Conservation (phyloP, 37 sponge, comb jelly and placozoan genomes). For the Beroe ovata region DNA sequence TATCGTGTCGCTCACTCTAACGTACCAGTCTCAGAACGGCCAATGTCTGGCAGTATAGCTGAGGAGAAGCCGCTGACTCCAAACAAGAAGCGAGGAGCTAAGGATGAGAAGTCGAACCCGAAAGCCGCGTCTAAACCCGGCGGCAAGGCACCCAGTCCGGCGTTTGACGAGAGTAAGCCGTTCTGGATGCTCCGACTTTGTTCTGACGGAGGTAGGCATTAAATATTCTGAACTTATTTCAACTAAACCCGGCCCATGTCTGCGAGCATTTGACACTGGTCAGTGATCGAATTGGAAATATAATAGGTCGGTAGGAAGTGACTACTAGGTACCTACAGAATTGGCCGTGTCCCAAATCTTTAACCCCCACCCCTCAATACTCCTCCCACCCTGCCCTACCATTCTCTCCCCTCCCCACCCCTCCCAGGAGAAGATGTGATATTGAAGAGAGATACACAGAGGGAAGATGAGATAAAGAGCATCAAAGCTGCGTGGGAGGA, state of each 20-base stretch:
- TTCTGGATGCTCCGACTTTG: slow-evolving; percentile 36
- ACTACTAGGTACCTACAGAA: no score
- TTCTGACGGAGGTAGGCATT: slow-evolving; percentile 17
- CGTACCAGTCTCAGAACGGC: slow-evolving; percentile 45
- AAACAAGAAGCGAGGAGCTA: slow-evolving; percentile 55
- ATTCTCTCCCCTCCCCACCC: not conserved
- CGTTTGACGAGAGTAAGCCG: slow-evolving; percentile 41
- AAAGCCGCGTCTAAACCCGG: slow-evolving; percentile 20
- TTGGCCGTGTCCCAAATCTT: no score
- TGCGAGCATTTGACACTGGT: no score
- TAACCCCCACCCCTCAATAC: no score
- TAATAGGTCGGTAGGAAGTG: no score
- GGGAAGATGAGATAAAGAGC: slow-evolving; percentile 81
- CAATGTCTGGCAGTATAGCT: slow-evolving; percentile 46
- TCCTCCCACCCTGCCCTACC: not conserved
- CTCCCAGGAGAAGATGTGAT: slow-evolving; percentile 69
- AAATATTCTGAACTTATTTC: no score
- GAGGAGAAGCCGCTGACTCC: slow-evolving; percentile 67
- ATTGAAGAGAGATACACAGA: slow-evolving; percentile 79
- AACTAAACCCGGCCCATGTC: no score
- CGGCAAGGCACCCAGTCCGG: slow-evolving; percentile 10
- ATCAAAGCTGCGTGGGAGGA: slow-evolving; percentile 91
- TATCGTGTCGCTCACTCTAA: no score
- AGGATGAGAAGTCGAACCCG: slow-evolving; percentile 48
- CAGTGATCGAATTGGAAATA: no score